Conservation (phyloP, 1,140 invertebrate genomes). For the Papilio helenus region DNA sequence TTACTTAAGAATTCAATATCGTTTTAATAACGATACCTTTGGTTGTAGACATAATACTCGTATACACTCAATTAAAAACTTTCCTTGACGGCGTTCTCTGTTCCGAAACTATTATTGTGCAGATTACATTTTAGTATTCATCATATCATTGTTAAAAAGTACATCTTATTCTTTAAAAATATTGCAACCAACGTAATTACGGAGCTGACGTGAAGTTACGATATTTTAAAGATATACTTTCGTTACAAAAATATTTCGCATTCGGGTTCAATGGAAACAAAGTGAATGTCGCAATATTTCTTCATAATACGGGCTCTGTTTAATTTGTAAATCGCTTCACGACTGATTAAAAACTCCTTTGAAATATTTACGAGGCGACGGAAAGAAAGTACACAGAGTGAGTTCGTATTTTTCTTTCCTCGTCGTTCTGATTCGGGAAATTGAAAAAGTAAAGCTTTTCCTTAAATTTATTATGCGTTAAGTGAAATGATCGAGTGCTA, state of each 20-base stretch:
- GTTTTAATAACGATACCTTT: neutral
- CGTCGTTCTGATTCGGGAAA: conserved; percentile 17
- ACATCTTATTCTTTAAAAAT: neutral
- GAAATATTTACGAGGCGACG: conserved; percentile 71
- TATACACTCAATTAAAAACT: neutral
- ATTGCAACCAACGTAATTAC: too few species aligned
- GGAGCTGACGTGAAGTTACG: too few species aligned
- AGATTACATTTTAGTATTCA: too few species aligned
- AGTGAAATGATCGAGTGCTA: neutral
- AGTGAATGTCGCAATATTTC: conserved; percentile 64
- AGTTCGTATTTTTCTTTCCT: conserved; percentile 13
- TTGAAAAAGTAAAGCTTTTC: conserved; percentile 32
- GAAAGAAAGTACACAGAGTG: conserved; percentile 44
- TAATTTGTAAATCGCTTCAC: conserved; percentile 82
- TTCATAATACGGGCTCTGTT: conserved; percentile 79
- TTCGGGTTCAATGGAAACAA: conserved; percentile 68
- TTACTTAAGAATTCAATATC: neutral
- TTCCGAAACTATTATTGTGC: neutral
- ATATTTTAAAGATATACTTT: too few species aligned
- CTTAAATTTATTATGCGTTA: conserved; percentile 14
- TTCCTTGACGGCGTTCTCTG: neutral
- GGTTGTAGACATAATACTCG: neutral
- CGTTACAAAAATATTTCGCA: neutral
- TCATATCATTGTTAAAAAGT: neutral
- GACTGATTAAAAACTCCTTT: conserved; percentile 82